A percentile compares a stretch with the other conserved stretches of the same genome.
phyloP scores from a whole-genome alignment of 2,113 vertebrate species.

The Lycocorax pyrrhopterus region DNA sequence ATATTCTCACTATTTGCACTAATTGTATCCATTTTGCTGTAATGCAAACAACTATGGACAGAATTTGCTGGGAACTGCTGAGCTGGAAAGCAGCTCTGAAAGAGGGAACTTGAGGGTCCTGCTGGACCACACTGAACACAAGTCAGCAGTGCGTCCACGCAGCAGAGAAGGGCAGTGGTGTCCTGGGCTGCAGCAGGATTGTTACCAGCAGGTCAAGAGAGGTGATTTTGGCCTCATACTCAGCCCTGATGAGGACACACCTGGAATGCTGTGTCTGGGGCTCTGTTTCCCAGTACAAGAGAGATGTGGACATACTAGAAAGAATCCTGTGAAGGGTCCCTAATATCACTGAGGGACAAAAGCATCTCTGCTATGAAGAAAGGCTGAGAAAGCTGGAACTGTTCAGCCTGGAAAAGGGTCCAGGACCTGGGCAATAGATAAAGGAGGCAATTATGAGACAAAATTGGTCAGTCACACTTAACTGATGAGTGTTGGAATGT shows the following conservation, averaged over 20 bases:
- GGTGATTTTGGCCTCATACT: background rate
- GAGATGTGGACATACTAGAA: background rate
- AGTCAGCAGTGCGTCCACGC: background rate
- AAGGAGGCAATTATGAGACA: background rate
- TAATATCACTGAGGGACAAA: background rate
- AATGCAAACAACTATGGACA: background rate
- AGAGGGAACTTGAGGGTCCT: background rate
- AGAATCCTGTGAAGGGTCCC: background rate
- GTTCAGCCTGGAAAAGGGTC: background rate
- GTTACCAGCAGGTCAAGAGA: background rate
- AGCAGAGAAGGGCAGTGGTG: background rate
- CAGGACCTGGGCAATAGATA: background rate
- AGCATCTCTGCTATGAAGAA: background rate
- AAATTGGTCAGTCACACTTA: background rate
- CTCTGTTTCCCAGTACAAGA: background rate
- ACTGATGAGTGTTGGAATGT: background rate
- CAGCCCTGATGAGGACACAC: background rate
- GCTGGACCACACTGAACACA: background rate
- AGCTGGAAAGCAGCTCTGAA: background rate
- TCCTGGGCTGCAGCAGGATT: background rate
- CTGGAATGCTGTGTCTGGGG: background rate
- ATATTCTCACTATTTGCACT: background rate
- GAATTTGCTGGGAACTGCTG: background rate
- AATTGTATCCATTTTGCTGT: background rate
- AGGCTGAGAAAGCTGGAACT: background rate